Base-by-base conservation (phyloP, 2,113 vertebrate genomes). In the Petaurus breviceps region DNA sequence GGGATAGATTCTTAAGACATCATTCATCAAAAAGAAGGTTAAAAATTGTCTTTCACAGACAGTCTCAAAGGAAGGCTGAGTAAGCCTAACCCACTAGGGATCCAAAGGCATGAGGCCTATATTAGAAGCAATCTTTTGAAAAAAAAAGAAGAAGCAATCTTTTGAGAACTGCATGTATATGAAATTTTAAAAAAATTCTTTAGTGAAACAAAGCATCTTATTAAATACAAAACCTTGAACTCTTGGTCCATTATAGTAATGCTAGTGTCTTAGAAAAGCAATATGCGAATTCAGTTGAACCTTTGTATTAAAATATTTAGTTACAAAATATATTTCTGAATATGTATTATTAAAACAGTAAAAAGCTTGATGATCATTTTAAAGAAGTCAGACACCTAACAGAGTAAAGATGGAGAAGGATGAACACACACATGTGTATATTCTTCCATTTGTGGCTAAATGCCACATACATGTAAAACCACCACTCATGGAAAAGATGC, bases 61-160 rank as follows among this genome's bases (percentile, higher is more conserved):
- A 95, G 94, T 4, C 96, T 98, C 98, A 97, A 97, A 98, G 95
- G 91, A 97, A 98, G 24, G 68, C 95, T 97, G 94, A 37, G n/a
- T 95, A 98, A 98, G 97, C 68, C 46, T 16, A 95, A 68, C 90
- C 95, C 92, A 26, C 61, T 49, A 1, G 9, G 68, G 94, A 97
- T 53, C 92, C 91, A 50, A 28, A 90, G 92, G 24, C 46, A 0
- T 47, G 94, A 97, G 93, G 94, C 95, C 94, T 92, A 90, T 16
- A 61, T 90, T 12, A 97, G 93, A 92, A 98, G 92, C 46, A 94
- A 47, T 94, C 95, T 77, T 95, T 96, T 91, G 57, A 96, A 49
- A 49, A 49, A 49, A 49, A 49, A 49, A 49, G 47, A 49, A 97
- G 93, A 92, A 98, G 92, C 46, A 94, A 47, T 94, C 95, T 77